Conservation (phyloP, 2,113 vertebrate genomes). For the Garra rufa region DNA sequence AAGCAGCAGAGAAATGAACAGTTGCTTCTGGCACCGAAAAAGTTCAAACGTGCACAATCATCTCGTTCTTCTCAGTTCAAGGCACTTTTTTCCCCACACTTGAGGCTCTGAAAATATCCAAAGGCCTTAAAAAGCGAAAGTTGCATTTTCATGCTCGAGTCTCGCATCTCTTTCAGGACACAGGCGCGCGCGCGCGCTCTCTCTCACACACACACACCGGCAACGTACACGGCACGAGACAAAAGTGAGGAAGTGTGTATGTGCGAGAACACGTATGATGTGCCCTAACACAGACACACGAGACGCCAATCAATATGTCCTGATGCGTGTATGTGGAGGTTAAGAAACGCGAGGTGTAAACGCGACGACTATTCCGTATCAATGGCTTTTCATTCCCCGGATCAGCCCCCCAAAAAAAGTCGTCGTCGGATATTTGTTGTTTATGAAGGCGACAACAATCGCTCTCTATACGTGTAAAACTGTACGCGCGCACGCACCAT, state of each 20-base stretch:
- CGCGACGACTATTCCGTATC: constrained; percentile 10
- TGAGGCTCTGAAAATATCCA: constrained; percentile 40
- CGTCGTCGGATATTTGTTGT: constrained; percentile 68
- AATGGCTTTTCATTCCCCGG: constrained; percentile 56
- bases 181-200: background rate
- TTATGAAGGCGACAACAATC: constrained; percentile 65
- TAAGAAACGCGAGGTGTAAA: constrained; percentile 3
- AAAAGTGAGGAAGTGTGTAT: constrained; percentile 66
- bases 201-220: constrained; percentile 66
- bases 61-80: constrained; percentile 20
- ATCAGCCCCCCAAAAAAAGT: constrained; percentile 59
- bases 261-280: constrained; percentile 60
- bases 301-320: constrained; percentile 59
- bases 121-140: constrained; percentile 39
- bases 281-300: constrained; percentile 46
- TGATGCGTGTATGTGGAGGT: constrained; percentile 19
- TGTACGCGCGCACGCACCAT: constrained; percentile 37
- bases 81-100: constrained; percentile 10
- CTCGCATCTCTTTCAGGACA: constrained; percentile 10
- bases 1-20: background rate
- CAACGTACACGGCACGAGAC: constrained; percentile 73
- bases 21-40: background rate
- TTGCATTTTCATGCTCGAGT: constrained; percentile 28
- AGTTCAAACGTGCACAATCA: constrained; percentile 43
- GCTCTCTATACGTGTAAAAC: constrained; percentile 55